These are phyloP conservation scores for Poecile montanus DNA, from an alignment of 2,797 vertebrate genomes.

Conservation along the genomic window DNA sequence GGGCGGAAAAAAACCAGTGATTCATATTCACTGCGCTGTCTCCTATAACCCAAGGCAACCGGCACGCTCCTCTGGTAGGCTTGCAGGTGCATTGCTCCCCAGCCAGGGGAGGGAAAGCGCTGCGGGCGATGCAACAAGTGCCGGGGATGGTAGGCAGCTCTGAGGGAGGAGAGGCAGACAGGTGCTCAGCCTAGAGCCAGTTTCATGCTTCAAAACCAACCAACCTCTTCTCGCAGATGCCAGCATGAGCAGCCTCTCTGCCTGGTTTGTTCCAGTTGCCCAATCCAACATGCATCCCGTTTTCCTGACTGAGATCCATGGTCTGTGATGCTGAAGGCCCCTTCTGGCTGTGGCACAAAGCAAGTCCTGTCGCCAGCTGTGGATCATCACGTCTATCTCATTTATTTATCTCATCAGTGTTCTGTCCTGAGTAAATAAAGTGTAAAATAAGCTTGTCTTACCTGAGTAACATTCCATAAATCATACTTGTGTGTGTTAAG, in stretches of 20 bases:
- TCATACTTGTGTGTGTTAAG: neutral
- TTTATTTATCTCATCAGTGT: slow-evolving; percentile 25
- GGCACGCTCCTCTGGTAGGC: rapidly evolving
- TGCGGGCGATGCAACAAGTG: slow-evolving; percentile 16
- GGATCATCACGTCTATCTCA: neutral
- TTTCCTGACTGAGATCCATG: neutral
- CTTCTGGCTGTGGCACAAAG: neutral
- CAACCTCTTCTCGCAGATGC: neutral
- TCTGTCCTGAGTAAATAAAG: slow-evolving; percentile 44
- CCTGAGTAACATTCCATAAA: slow-evolving; percentile 36
- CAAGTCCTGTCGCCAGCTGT: neutral
- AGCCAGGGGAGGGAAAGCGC: neutral
- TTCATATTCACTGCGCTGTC: neutral
- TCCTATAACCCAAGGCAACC: neutral
- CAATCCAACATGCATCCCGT: neutral
- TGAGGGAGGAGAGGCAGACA: neutral
- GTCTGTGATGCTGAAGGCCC: neutral
- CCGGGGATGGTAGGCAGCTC: neutral
- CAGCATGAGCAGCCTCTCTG: neutral
- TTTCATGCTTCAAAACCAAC: neutral
- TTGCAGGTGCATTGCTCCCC: neutral
- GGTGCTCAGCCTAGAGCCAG: neutral
- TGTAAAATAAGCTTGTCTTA: slow-evolving; percentile 53
- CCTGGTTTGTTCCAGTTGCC: neutral
- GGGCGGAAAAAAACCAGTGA: neutral